Evolutionary conservation across 2,113 vertebrate genomes (phyloP), one percentile per base, ranked within the genome.

Genomic region (Gambusia holbrooki): DNA sequence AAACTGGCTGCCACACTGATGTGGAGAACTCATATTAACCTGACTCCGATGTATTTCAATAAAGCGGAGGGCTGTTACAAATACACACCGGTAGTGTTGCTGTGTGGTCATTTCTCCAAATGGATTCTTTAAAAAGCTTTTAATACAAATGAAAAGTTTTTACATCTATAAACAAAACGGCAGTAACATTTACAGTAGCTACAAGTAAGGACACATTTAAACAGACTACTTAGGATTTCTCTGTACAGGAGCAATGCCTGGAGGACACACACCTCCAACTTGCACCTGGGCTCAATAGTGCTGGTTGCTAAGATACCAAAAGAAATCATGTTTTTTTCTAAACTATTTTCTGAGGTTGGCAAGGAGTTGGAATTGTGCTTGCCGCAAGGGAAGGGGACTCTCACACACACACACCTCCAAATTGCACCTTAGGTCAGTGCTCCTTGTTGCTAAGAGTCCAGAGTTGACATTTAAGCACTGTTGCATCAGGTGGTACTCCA

Each of bases 31-130:
- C 93, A 96, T 97, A 96, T 97, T 97, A 97, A 97, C 95, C 95
- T 93, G 93, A 96, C 95, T 96, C 97, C 96, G 95, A 96, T 97
- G 97, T 97, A 98, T 94, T 96, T 96, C 96, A 97, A 97, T 97
- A 98, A 98, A 97, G 95, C 94, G 94, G 95, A 96, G 96, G 88
- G 95, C 95, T 96, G 95, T 96, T 97, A 95, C 92, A 95, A 88
- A 90, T 80, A 87, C 73, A 74, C 54, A 32, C 48, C 40, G 45
- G 1, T 42, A 25, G 74, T 75, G 61, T 72, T 19, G 0, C 9
- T 27, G 73, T 88, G 76, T 92, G 61, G 7, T 85, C 65, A 76
- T 87, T 89, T 64, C 63, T 42, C 63, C 19, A 17, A 13, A 2
- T 19, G 45, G 45, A 48, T 48, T 17, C 30, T 11, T n/a, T 29